Base-by-base conservation (phyloP, 2,888 invertebrate genomes). In the Leucoptera coffeella region DNA sequence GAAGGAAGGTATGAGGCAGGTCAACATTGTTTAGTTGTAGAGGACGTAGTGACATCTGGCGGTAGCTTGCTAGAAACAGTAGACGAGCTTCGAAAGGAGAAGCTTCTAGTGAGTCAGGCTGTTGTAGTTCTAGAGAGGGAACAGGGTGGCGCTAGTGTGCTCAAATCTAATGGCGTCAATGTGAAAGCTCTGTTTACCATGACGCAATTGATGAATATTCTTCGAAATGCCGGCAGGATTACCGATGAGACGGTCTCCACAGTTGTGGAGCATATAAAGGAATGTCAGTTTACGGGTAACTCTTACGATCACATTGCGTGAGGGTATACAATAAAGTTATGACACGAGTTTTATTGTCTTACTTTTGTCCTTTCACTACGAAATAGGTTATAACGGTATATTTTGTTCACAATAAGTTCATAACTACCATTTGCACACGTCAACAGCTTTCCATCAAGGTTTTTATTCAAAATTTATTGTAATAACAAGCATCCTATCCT, bases 21-120 rank as follows among this genome's bases (percentile, higher is more conserved):
- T 28, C 85, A 93, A 41, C 78, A 57, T 2, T 92, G 93, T 43
- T 59, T 97, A 0, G 85, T 97, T 22, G 77, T 97, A 3, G 97
- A 97, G 54, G 99, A 99, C 58, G 92, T 96, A 25, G 82, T 90
- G 33, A 87, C 88, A 24, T 92, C 91, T 46, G 97, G 97, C 12
- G 83, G 87, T 28, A 96, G 95, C 47, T 78, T 97, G 28, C 49
- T 92, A 31, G 96, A 99, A 60, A 94, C 96, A 1, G 85, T 83
- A 13, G 61, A 74, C 27, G 87, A 81, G 45, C 56, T 87, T 25
- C 67, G 73, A 29, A 58, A 56, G 11, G 80, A 78, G 45, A 80
- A 80, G 2, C 64, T 81, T 29, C 27, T 48, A n/a, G 85, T 90
- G 0, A 78, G 72, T 0, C 82, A 93, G 47, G 88, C 88, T 2